A percentile compares a stretch with the other conserved stretches of the same genome.
Conservation (phyloP, 2,888 invertebrate species). For the Epinotia nisella region DNA sequence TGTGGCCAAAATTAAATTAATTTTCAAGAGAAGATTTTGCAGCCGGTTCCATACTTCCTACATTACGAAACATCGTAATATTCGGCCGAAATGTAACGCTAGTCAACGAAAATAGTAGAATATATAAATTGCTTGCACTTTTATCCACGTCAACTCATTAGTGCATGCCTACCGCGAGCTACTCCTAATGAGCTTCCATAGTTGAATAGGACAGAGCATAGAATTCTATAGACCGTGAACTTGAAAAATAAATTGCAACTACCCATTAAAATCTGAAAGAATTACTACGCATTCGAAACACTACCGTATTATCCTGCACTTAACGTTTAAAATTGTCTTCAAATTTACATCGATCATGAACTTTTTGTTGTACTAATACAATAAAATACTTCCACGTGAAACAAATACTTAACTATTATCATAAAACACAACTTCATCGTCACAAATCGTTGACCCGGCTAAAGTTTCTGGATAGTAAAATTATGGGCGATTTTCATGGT, state of each 20-base stretch:
- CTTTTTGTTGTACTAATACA: neutral
- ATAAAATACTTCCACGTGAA: conserved; percentile 7
- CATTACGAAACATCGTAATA: neutral
- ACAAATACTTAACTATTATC: conserved; percentile 31
- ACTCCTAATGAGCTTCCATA: conserved; percentile 20
- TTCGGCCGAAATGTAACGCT: neutral
- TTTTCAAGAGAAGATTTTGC: neutral
- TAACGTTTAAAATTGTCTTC: neutral
- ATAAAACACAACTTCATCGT: conserved; percentile 20
- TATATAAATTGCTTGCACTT: conserved; percentile 10
- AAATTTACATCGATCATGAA: neutral
- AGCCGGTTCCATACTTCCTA: neutral
- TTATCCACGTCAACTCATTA: conserved; percentile 25
- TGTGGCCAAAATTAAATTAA: too few relatives aligned
- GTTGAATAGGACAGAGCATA: conserved; percentile 26
- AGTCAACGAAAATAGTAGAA: conserved; percentile 5
- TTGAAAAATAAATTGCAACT: conserved; percentile 10
- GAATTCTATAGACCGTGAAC: conserved; percentile 17
- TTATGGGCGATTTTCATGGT: conserved; percentile 29
- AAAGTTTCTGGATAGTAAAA: conserved; percentile 24
- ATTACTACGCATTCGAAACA: neutral
- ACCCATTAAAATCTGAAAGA: neutral
- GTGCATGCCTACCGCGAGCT: conserved; percentile 12
- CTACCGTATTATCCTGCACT: neutral
- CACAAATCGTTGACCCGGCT: conserved; percentile 2